Base-by-base conservation (phyloP, 1,140 invertebrate species). In the Brevipalpus yothersi region DNA sequence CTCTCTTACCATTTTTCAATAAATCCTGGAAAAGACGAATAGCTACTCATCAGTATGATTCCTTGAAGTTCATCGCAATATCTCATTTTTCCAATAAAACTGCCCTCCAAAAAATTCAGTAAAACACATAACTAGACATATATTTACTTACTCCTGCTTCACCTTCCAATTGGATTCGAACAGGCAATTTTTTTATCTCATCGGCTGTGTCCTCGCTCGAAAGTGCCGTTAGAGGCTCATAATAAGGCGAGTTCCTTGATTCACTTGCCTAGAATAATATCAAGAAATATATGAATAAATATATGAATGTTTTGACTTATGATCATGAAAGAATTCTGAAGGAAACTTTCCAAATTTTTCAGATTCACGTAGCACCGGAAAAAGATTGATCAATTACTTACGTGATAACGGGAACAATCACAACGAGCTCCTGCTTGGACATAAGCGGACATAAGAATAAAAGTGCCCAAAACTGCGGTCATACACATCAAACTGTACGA, bases 1-100 rank as follows among this genome's bases (percentile, higher is more conserved):
- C 79, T 67, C 77, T 75, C 68, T 82, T 80, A 69, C 82, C 83
- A 67, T 81, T 81, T 60, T 82, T 80, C 67, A 84, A 75, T 68
- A 83, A 73, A 31, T 79, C 62, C 66, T 67, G 56, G 7, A 65
- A 57, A n/a, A 45, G 2, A 23, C 21, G n/a, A 39, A 60, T 13
- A 58, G 43, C 58, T 60, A 11, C 63, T 19, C 15, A 10, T 31
- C 31, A 40, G 19, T 47, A 23, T 41, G 41, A 60, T 47, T 45
- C n/a, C 12, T 4, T 17, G 12, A 15, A 4, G 12, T 45, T 45
- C 10, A 45, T 10, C n/a, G 17, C n/a, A 51, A 19, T 49, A 5
- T 11, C 47, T 49, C 19, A 49, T n/a, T 49, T 17, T n/a, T n/a
- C n/a, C n/a, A 43, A 10, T 31, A 53, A 51, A 17, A 40, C 21